Base-by-base conservation (phyloP, 1,140 invertebrate species). In the Anadara kagoshimensis region DNA sequence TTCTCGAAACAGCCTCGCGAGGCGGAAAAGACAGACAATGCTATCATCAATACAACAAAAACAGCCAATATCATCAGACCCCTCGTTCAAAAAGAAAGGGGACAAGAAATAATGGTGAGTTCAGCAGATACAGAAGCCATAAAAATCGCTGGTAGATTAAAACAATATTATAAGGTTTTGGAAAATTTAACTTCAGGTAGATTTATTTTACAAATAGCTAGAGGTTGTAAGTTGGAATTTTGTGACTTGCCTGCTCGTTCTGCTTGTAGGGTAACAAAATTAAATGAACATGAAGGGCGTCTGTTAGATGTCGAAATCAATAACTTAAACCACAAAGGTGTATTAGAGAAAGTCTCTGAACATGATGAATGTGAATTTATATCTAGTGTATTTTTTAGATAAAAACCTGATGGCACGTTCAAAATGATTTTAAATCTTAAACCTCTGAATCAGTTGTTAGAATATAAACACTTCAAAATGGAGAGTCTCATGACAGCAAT, bases 401-500 rank as follows among this genome's bases (percentile, higher is more conserved):
- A 26, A 16, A 58, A 58, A 58, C 36, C 36, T 18, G 29, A 58
- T 58, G 56, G 56, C 16, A 36, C 26, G 36, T 16, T 41, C n/a
- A 36, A 36, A 58, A 58, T 58, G 56, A 58, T 58, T 58, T 18
- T 58, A 10, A 58, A 58, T 58, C 45, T 16, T 47, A n/a, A n/a
- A n/a, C n/a, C n/a, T n/a, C n/a, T n/a, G n/a, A n/a, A n/a, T n/a
- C n/a, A n/a, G n/a, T n/a, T n/a, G n/a, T n/a, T n/a, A n/a, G n/a
- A n/a, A n/a, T n/a, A n/a, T n/a, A n/a, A n/a, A n/a, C n/a, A n/a
- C n/a, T n/a, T n/a, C n/a, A n/a, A n/a, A n/a, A n/a, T n/a, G n/a
- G n/a, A n/a, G n/a, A n/a, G n/a, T n/a, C 45, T 71, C 53, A n/a
- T 71, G 45, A 69, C 53, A n/a, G 56, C 61, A 1, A 56, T 69